Evolutionary conservation across 2,113 vertebrate genomes (phyloP).

Genomic region (Cyphomyrus discorhynchus): DNA sequence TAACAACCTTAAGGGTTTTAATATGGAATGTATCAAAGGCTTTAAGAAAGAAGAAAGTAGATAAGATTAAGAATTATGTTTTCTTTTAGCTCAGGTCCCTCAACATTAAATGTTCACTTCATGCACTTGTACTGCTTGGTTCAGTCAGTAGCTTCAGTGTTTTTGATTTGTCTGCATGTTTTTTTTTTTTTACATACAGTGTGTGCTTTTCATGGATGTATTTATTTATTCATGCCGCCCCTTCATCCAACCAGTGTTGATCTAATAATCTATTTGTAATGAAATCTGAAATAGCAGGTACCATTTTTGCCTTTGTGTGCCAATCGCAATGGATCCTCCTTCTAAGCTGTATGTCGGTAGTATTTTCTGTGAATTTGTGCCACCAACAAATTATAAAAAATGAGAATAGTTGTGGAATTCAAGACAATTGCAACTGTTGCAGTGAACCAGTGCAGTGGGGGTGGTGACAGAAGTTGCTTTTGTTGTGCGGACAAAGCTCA

Average conservation of each 20-base stretch:
- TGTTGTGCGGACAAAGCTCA: conserved; percentile 11
- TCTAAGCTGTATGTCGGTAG: background rate
- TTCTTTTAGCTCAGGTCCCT: background rate
- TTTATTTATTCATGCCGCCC: background rate
- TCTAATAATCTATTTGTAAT: background rate
- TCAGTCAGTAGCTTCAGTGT: background rate
- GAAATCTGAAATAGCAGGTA: background rate
- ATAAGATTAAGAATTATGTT: background rate
- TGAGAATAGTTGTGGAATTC: conserved; percentile 6
- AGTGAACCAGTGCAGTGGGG: background rate
- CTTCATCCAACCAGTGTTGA: background rate
- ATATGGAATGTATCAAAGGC: background rate
- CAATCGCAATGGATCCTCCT: background rate
- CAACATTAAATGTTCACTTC: background rate
- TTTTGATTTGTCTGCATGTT: background rate
- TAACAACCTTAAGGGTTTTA: background rate
- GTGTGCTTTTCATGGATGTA: background rate
- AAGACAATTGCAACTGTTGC: background rate
- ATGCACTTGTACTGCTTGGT: background rate
- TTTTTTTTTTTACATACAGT: background rate
- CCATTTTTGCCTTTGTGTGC: background rate
- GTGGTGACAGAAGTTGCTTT: background rate
- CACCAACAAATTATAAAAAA: background rate
- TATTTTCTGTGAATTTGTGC: background rate
- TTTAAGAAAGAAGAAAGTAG: background rate